Percentiles rank a stretch among this genome's conserved stretches.
phyloP scores from a whole-genome alignment of 2,888 invertebrate species.

The Caenorhabditis sulstoni region DNA sequence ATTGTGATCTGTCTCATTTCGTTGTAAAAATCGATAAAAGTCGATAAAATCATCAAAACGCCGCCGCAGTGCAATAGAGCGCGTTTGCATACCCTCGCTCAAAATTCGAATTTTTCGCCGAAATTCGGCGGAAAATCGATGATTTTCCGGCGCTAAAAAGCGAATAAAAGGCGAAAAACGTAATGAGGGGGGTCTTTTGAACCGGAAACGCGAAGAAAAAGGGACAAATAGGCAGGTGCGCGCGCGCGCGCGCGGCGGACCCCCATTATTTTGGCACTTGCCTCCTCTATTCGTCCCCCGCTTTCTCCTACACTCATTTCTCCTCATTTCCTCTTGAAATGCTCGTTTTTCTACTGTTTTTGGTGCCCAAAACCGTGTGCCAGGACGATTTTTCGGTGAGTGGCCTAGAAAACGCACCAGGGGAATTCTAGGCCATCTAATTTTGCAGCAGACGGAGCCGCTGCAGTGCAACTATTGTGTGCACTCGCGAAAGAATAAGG shows the following conservation, averaged over 20 bases:
- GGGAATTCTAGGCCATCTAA: too few species aligned
- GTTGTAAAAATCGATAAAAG: not conserved
- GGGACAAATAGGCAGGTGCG: slow-evolving; percentile 47
- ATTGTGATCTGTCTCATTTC: not conserved
- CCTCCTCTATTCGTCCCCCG: slow-evolving; percentile 8
- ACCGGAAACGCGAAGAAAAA: slow-evolving; percentile 39
- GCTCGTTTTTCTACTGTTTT: not conserved
- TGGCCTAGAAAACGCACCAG: too few species aligned
- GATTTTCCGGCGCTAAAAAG: too few species aligned
- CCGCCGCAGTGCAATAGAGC: too few species aligned
- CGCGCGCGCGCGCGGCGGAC: not conserved
- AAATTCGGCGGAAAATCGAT: too few species aligned
- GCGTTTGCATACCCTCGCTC: too few species aligned
- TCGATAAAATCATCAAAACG: too few species aligned
- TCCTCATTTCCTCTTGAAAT: not conserved
- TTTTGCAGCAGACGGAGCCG: slow-evolving; percentile 3
- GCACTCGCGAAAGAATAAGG: slow-evolving; percentile 70
- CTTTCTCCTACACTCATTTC: not conserved
- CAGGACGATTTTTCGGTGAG: too few species aligned
- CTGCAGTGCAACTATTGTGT: slow-evolving; percentile 71
- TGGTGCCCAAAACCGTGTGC: too few species aligned
- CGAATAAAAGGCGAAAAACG: not conserved
- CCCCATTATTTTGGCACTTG: slow-evolving; percentile 51
- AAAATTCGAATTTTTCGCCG: too few species aligned
- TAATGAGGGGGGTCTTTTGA: slow-evolving; percentile 15